These are phyloP conservation scores for Acholoe squamosa DNA, from an alignment of 2,888 invertebrate species.

Conservation along the genomic window DNA sequence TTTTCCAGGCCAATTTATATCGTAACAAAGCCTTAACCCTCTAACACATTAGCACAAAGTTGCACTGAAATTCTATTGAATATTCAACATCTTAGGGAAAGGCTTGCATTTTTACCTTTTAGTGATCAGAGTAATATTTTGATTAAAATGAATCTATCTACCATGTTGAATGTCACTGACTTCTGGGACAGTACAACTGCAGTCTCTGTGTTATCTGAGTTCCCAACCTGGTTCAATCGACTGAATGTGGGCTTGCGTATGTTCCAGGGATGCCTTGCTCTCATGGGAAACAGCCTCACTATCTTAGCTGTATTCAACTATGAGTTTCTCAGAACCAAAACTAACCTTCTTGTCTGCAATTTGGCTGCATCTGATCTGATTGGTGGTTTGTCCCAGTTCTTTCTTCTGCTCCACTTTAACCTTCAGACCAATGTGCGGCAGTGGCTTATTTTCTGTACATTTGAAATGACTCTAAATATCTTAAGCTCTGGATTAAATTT, in stretches of 20 bases:
- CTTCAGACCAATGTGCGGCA: neutral
- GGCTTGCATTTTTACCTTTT: too few relatives aligned
- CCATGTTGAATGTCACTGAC: neutral
- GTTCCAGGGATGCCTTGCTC: neutral
- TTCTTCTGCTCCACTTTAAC: neutral
- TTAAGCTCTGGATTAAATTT: neutral
- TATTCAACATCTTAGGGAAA: too few relatives aligned
- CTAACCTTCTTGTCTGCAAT: neutral
- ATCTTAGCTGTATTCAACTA: neutral
- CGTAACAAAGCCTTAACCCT: too few relatives aligned
- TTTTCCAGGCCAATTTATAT: too few relatives aligned
- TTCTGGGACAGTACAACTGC: neutral
- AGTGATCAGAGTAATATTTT: too few relatives aligned
- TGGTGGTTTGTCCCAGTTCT: neutral
- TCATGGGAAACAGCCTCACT: neutral
- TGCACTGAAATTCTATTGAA: too few relatives aligned
- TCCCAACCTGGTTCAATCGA: neutral
- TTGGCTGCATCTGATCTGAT: neutral
- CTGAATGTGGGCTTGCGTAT: neutral
- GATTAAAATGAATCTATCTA: too few relatives aligned
- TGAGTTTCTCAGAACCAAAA: constrained; percentile 15
- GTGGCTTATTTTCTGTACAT: neutral
- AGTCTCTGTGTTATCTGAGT: neutral
- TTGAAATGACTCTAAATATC: neutral
- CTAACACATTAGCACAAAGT: too few relatives aligned